phyloP scores from a whole-genome alignment of 53 echinoderm and acorn worm species.

The Arbacia lixula region DNA sequence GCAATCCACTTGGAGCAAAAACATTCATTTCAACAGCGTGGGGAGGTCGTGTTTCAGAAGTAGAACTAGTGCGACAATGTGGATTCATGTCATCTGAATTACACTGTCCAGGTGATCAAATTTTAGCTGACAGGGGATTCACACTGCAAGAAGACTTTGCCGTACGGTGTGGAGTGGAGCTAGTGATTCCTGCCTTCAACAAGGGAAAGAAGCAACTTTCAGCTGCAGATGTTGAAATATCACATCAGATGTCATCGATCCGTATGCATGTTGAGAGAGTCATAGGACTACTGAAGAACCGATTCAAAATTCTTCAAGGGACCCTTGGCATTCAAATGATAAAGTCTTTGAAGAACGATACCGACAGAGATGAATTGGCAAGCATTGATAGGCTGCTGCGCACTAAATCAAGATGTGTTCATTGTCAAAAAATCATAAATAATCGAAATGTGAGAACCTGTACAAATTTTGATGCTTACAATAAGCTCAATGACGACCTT shows the following conservation, averaged over 20 bases:
- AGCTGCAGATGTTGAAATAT: constrained; percentile 54
- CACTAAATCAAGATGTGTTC: too few species aligned
- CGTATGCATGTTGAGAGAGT: constrained; percentile 66
- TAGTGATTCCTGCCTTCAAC: constrained; percentile 57
- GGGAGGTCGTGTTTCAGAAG: constrained; percentile 62
- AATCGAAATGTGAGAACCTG: too few species aligned
- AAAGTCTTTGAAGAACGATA: constrained; percentile 58
- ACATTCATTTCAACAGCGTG: constrained; percentile 47
- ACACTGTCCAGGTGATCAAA: constrained; percentile 60
- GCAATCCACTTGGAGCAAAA: constrained; percentile 49
- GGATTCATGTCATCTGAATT: constrained; percentile 43
- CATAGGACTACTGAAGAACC: constrained; percentile 64
- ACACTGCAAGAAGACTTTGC: constrained; percentile 59
- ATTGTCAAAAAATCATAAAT: too few species aligned
- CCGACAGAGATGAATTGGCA: constrained; percentile 14
- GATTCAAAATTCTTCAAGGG: constrained; percentile 55
- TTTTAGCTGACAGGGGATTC: constrained; percentile 59
- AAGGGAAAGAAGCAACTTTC: constrained; percentile 60
- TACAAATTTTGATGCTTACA: too few species aligned
- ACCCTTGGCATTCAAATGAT: constrained; percentile 51
- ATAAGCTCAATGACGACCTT: too few species aligned
- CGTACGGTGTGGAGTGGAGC: constrained; percentile 36
- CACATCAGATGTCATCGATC: constrained; percentile 49
- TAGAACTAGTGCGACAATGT: constrained; percentile 49
- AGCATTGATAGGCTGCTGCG: constrained; percentile 38